These are phyloP conservation scores for Chorisops tibialis DNA, from an alignment of 2,888 invertebrate genomes.

Conservation along the genomic window DNA sequence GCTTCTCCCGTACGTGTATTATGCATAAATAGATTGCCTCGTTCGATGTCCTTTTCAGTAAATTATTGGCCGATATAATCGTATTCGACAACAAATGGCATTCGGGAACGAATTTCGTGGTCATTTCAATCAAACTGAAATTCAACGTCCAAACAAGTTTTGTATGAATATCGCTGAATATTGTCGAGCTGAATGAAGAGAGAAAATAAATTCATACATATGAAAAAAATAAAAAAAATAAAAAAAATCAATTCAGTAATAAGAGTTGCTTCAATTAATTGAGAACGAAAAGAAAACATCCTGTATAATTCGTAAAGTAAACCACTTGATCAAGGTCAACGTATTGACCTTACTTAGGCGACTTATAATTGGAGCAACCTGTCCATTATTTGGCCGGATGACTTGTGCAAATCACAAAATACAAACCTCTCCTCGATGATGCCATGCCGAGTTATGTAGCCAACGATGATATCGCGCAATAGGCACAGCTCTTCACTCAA, in stretches of 20 bases:
- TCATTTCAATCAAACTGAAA: slow-evolving; percentile 72
- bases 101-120: slow-evolving; percentile 62
- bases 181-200: slow-evolving; percentile 40
- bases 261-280: too few species aligned
- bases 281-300: too few species aligned
- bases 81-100: slow-evolving; percentile 58
- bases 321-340: background rate
- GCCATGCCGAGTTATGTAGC: slow-evolving; percentile 51
- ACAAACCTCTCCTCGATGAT: slow-evolving; percentile 50
- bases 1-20: slow-evolving; percentile 51
- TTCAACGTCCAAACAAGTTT: slow-evolving; percentile 70
- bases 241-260: too few species aligned
- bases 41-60: slow-evolving; percentile 51
- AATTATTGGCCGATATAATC: slow-evolving; percentile 57
- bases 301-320: too few species aligned
- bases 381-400: too few species aligned
- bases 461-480: slow-evolving; percentile 49
- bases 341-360: background rate
- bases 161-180: slow-evolving; percentile 60
- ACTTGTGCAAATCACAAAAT: background rate
- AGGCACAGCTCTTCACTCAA: slow-evolving; percentile 51
- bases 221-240: background rate
- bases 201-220: background rate
- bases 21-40: slow-evolving; percentile 54
- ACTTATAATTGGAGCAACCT: too few species aligned